These are phyloP conservation scores for Baronia brevicornis DNA, from an alignment of 2,888 invertebrate species.

Conservation along the genomic window DNA sequence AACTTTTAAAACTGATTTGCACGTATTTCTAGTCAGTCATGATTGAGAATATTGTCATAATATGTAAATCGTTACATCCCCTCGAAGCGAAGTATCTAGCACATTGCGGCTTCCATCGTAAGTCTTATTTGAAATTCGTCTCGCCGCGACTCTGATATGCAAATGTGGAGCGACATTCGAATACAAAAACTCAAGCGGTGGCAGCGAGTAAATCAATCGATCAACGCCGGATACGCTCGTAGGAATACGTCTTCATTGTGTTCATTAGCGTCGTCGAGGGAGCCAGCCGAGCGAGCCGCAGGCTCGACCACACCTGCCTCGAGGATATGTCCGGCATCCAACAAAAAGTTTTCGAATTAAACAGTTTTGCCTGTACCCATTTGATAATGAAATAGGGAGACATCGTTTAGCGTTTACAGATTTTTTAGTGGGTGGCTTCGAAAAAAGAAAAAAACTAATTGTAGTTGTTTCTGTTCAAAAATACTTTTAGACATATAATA, in stretches of 20 bases:
- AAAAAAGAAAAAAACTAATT: too few species aligned
- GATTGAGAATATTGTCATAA: slow-evolving; percentile 12
- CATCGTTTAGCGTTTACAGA: too few species aligned
- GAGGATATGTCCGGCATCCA: slow-evolving; percentile 52
- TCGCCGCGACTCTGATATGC: slow-evolving; percentile 62
- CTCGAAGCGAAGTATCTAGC: slow-evolving; percentile 14
- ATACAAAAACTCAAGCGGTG: slow-evolving; percentile 74
- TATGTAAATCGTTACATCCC: slow-evolving; percentile 13
- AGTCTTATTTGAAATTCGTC: slow-evolving; percentile 65
- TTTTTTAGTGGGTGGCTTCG: too few species aligned
- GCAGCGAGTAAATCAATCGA: slow-evolving; percentile 76
- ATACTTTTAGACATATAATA: too few species aligned
- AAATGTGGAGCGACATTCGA: slow-evolving; percentile 69
- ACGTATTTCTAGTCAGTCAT: slow-evolving; percentile 11
- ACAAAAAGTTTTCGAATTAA: slow-evolving; percentile 48
- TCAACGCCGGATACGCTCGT: slow-evolving; percentile 72
- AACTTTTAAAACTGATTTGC: too few species aligned
- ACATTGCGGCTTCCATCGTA: slow-evolving; percentile 14
- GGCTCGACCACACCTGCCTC: slow-evolving; percentile 59
- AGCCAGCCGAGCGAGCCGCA: slow-evolving; percentile 25
- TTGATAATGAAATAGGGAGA: slow-evolving; percentile 7
- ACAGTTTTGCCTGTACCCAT: slow-evolving; percentile 22
- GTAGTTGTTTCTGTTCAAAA: too few species aligned
- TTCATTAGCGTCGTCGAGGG: slow-evolving; percentile 66
- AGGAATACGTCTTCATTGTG: slow-evolving; percentile 74